Conservation (phyloP, 1,140 invertebrate species). For the Lucilia cuprina region DNA sequence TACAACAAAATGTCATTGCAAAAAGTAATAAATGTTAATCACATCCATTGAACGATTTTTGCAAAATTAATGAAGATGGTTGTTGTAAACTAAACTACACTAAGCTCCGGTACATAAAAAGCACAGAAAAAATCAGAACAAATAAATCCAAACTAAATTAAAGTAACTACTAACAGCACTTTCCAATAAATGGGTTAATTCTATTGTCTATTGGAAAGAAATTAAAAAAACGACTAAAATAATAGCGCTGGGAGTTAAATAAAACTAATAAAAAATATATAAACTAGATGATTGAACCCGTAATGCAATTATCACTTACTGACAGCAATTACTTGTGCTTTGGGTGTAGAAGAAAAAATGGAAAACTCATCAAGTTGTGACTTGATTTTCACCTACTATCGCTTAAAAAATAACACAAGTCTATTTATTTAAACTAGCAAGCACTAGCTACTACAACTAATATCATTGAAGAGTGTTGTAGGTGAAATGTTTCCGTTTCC, state of each 20-base stretch:
- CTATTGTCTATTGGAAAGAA: neutral
- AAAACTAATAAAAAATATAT: neutral
- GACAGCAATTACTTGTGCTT: conserved; percentile 29
- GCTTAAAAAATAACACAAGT: neutral
- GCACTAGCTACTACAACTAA: neutral
- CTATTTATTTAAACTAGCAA: neutral
- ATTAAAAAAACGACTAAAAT: neutral
- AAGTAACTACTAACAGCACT: neutral
- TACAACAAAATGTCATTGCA: conserved; percentile 16
- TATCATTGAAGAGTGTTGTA: conserved; percentile 11
- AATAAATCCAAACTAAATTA: neutral
- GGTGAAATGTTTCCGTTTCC: conserved; percentile 32
- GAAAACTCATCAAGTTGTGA: neutral
- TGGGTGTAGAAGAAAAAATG: neutral
- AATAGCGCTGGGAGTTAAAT: neutral
- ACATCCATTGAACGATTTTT: conserved; percentile 27
- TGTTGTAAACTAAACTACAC: neutral
- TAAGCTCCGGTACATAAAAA: neutral
- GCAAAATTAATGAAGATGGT: conserved; percentile 29
- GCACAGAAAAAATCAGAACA: neutral
- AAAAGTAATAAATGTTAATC: conserved; percentile 32
- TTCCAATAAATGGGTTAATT: conserved; percentile 25
- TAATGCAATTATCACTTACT: conserved; percentile 34
- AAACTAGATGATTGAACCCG: neutral
- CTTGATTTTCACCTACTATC: conserved; percentile 22